Conservation (phyloP, 1,140 invertebrate genomes). For the Eriocheir sinensis region DNA sequence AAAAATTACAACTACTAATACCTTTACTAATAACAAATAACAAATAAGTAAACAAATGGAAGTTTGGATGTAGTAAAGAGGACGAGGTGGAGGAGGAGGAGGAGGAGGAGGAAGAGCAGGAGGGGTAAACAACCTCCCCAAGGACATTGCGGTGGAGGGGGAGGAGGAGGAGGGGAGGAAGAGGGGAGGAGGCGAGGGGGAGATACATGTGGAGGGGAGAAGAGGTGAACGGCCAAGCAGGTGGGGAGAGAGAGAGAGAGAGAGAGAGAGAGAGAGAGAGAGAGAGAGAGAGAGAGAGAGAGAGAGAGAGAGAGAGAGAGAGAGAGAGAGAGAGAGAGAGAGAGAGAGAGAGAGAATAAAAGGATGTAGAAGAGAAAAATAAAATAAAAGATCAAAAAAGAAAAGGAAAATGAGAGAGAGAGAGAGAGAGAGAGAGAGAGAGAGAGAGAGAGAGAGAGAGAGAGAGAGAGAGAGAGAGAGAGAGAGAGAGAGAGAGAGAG, state of each 20-base stretch:
- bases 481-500: conserved; percentile 42
- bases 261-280: conserved; percentile 50
- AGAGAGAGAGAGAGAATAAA: conserved; percentile 3
- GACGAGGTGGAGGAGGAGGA: neutral
- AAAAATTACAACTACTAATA: no score
- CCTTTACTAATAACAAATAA: no score
- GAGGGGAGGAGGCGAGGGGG: neutral
- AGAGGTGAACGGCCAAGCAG: neutral
- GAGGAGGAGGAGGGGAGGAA: neutral
- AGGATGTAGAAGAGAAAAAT: no score
- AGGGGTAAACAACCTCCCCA: neutral
- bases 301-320: conserved; percentile 54
- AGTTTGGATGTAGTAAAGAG: neutral
- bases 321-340: conserved; percentile 54
- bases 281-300: conserved; percentile 54
- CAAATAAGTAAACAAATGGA: no score
- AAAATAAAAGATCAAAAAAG: no score
- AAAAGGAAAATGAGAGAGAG: neutral
- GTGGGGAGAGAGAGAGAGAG: conserved; percentile 30
- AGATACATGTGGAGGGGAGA: neutral
- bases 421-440: conserved; percentile 40
- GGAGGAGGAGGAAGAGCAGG: neutral
- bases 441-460: conserved; percentile 37
- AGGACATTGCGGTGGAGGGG: neutral
- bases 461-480: conserved; percentile 37